These are phyloP conservation scores for Steinernema carpocapsae DNA, from an alignment of 2,888 invertebrate genomes.

Conservation along the genomic window DNA sequence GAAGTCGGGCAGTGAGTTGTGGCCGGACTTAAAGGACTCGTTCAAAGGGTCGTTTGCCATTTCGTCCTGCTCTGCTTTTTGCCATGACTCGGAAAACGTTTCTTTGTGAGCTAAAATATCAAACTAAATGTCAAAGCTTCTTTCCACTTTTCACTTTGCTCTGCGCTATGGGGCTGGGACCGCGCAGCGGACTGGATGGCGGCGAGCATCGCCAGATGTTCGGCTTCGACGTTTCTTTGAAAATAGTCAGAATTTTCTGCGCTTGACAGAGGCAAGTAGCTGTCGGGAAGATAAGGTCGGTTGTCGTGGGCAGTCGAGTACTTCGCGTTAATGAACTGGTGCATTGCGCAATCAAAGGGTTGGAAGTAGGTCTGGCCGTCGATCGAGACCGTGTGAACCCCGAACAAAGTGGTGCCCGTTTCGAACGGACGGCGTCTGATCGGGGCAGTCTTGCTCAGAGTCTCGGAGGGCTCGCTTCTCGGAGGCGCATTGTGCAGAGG, in stretches of 20 bases:
- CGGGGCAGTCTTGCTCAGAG: neutral
- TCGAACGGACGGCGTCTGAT: neutral
- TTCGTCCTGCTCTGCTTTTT: conserved; percentile 4
- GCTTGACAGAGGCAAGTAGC: neutral
- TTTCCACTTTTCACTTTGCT: neutral
- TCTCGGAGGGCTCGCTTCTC: neutral
- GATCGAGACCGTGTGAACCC: conserved; percentile 48
- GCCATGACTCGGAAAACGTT: conserved; percentile 17
- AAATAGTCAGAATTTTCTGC: neutral
- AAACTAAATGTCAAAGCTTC: neutral
- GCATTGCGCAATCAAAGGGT: conserved; percentile 39
- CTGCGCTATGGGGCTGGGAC: conserved; percentile 16
- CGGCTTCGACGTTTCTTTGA: conserved; percentile 10
- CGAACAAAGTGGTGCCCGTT: conserved; percentile 44
- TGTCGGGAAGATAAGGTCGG: conserved; percentile 23
- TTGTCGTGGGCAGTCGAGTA: conserved; percentile 21
- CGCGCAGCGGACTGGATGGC: conserved; percentile 30
- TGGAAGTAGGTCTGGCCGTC: conserved; percentile 49
- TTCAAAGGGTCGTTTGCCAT: conserved; percentile 26
- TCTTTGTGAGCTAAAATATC: conserved; percentile 7
- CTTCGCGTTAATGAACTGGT: conserved; percentile 17
- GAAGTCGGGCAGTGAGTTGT: conserved; percentile 23
- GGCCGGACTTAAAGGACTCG: conserved; percentile 27
- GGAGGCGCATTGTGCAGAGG: neutral
- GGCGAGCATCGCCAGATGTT: conserved; percentile 23